phyloP scores from a whole-genome alignment of 2,797 vertebrate genomes.

The Rhinogobio ventralis region DNA sequence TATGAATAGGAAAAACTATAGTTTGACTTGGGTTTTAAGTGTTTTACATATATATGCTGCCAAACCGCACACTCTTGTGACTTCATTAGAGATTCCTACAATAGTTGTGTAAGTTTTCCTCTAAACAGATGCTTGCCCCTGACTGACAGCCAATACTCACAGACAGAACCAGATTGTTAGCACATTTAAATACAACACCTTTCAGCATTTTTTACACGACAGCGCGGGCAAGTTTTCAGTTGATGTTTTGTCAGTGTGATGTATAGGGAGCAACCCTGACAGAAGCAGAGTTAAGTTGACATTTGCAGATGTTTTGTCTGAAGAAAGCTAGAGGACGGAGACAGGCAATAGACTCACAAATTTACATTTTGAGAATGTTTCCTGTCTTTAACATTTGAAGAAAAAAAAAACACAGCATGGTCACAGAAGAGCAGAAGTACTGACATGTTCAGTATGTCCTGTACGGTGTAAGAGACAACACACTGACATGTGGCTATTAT shows the following conservation, averaged over 20 bases:
- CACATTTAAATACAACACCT: conserved; percentile 32
- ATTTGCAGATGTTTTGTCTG: conserved; percentile 20
- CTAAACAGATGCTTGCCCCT: conserved; percentile 9
- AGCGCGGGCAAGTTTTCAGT: neutral
- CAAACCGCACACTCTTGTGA: neutral
- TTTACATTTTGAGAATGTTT: neutral
- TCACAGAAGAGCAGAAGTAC: neutral
- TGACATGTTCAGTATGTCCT: conserved; percentile 5
- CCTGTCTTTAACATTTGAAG: neutral
- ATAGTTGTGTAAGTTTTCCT: neutral
- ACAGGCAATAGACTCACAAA: neutral
- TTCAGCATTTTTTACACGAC: conserved; percentile 26
- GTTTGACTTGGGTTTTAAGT: neutral
- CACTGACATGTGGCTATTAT: conserved; percentile 12
- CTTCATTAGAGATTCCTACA: conserved; percentile 1
- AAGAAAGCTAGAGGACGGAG: neutral
- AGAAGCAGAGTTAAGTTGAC: conserved; percentile 37
- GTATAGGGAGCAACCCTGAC: conserved; percentile 15
- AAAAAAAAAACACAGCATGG: neutral
- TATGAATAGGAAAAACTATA: neutral
- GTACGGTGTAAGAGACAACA: neutral
- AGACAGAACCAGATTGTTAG: conserved; percentile 24
- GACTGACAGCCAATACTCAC: conserved; percentile 23
- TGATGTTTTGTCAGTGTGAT: conserved; percentile 20
- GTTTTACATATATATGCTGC: neutral